Evolutionary conservation across 2,113 vertebrate species (phyloP), one percentile per base, ranked within the genome.

Genomic region (Lethenteron reissneri): DNA sequence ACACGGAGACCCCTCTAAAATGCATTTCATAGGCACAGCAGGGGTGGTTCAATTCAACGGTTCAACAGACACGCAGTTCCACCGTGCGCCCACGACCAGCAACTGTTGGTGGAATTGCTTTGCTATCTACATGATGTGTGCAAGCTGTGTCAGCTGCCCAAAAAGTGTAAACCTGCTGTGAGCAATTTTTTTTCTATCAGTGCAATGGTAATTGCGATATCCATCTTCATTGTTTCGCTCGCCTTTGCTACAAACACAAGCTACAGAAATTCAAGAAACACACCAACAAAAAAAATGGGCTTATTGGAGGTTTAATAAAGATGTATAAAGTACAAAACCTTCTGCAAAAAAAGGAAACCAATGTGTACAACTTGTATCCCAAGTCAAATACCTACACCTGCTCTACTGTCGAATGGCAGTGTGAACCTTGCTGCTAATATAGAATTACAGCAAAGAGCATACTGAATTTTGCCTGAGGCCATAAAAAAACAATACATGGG

Each of bases 311-410:
- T 68, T 68, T 17, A 17, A 17, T 17, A 68, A 17, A 68, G 64
- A 25, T 25, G 25, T 68, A 17, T 17, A 68, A 68, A 68, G 64
- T 68, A 68, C 64, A 68, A 68, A 68, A 68, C 64, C 25, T 68
- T 68, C 25, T 25, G 25, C n/a, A n/a, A 68, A 25, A 25, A 68
- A 25, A 68, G 25, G 64, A 68, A 68, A 68, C 64, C 64, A 68
- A 17, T 68, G 64, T 68, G n/a, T 68, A 68, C 64, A 68, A 68
- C 64, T 68, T 68, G 9, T 17, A 17, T 17, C 64, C 64, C 64
- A 68, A 68, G 64, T 10, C 25, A 68, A 25, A 25, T 17, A n/a
- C n/a, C 64, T 68, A 68, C 64, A 68, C n/a, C 64, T 17, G 25
- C 64, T 68, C n/a, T 25, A 9, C n/a, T 25, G 14, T 15, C 17